Base-by-base conservation (phyloP, 2,888 invertebrate species). In the Automeris io region DNA sequence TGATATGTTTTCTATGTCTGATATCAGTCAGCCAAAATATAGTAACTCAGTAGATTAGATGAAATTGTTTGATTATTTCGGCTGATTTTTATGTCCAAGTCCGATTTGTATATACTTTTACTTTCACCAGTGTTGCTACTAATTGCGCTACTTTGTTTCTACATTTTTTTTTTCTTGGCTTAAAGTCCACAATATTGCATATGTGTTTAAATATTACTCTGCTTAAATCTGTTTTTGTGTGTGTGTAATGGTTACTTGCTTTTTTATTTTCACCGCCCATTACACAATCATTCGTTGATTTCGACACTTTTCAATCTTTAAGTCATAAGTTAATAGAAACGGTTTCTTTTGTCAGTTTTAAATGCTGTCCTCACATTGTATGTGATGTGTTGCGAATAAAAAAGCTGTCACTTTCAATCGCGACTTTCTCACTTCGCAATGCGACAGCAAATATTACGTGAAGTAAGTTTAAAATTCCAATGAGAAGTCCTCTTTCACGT, bases 31-130 rank as follows among this genome's bases (percentile, higher is more conserved):
- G n/a, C n/a, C n/a, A n/a, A n/a, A n/a, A n/a, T n/a, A n/a, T n/a
- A n/a, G n/a, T n/a, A n/a, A n/a, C n/a, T n/a, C n/a, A n/a, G n/a
- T n/a, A n/a, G n/a, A n/a, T n/a, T n/a, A n/a, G n/a, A n/a, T n/a
- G n/a, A n/a, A n/a, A n/a, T n/a, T n/a, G n/a, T n/a, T n/a, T n/a
- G n/a, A n/a, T n/a, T n/a, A n/a, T n/a, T n/a, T n/a, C n/a, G n/a
- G n/a, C n/a, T n/a, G n/a, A 35, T 41, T 46, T 51, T 61, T 51
- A 51, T 54, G 45, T 57, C 57, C 49, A 48, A 54, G 64, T 73
- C 23, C 3, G 62, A 60, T 72, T 70, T 70, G 63, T 71, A 62
- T 64, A 70, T 68, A 68, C 70, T 75, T 59, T 73, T 70, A 78
- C 82, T 83, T 81, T 82, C 80, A 72, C 79, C 62, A 50, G 60